Percentiles rank a stretch among this genome's conserved stretches.
Conservation (phyloP, 2,797 vertebrate species). For the Pseudocheirus occidentalis region DNA sequence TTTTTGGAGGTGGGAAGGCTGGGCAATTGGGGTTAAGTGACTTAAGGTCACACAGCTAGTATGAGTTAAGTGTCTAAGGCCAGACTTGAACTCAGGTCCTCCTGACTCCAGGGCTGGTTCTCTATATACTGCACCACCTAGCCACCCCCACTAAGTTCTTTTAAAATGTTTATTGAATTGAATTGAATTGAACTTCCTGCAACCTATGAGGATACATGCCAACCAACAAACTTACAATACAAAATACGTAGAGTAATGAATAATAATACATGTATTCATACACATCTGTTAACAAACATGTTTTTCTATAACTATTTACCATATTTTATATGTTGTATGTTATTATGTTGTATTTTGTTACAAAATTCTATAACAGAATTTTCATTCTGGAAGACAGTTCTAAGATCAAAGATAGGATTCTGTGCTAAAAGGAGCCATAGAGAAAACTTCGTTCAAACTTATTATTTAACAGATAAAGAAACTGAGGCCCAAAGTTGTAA, state of each 20-base stretch:
- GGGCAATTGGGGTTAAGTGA: no score
- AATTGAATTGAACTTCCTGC: background rate
- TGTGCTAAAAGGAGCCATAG: background rate
- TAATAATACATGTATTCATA: background rate
- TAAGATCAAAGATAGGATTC: background rate
- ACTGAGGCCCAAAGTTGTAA: background rate
- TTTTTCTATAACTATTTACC: no score
- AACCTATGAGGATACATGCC: background rate
- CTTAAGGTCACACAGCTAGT: no score
- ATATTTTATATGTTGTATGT: no score
- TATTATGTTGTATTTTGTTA: no score
- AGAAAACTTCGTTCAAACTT: background rate
- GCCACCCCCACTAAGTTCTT: background rate
- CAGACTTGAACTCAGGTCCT: no score
- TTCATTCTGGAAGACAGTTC: background rate
- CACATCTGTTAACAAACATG: background rate
- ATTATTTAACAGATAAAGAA: background rate
- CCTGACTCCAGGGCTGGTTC: no score
- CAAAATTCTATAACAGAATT: background rate
- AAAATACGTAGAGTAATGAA: background rate
- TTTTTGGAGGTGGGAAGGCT: no score
- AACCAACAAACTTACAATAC: background rate
- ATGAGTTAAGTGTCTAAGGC: no score
- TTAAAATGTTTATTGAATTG: background rate
- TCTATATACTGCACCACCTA: no score